Evolutionary conservation across 2,888 invertebrate genomes (phyloP), one percentile per base, ranked within the genome.

Genomic region (Acronicta psi): DNA sequence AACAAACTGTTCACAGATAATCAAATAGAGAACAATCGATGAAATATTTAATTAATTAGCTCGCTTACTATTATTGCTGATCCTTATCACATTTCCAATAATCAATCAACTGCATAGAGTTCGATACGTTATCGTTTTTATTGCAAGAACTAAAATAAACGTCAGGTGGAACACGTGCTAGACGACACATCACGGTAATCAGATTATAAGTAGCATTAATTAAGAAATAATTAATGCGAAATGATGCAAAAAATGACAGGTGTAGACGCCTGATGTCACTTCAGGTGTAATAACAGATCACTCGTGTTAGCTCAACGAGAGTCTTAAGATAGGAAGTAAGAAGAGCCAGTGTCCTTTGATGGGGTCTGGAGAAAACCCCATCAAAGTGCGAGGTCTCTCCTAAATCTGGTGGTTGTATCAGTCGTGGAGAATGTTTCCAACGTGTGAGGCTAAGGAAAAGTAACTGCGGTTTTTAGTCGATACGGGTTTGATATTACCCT

Each of bases 11-110:
- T 37, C 52, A 50, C 11, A 29, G 17, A 54, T 69, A 17, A 41
- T 50, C 41, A 13, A 34, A 6, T 11, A 13, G 13, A 45, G 29
- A 36, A 10, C 8, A 11, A 18, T 37, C 34, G 29, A 56, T 70
- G 18, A 70, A 34, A 17, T 45, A 45, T 13, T 59, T 53, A 0
- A 40, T 43, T 69, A 69, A 56, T 38, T 34, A 17, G 14, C 31
- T 34, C 17, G 17, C 13, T 29, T 10, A 9, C 2, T n/a, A 17
- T 45, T 29, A 52, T 47, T 63, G 55, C 23, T 42, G 10, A 38
- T 38, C 44, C 25, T 64, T 56, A 64, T 70, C 57, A 18, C 9
- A 13, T 23, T 23, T 47, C 13, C 31, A 37, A 23, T 51, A 62
- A 62, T 55, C 43, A 64, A 47, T 38, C 36, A 44, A 45, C 13